Evolutionary conservation across 92 coral and sea anemone species (phyloP), one percentile per base, ranked within the genome.

Genomic region (Epizoanthus rinbou): DNA sequence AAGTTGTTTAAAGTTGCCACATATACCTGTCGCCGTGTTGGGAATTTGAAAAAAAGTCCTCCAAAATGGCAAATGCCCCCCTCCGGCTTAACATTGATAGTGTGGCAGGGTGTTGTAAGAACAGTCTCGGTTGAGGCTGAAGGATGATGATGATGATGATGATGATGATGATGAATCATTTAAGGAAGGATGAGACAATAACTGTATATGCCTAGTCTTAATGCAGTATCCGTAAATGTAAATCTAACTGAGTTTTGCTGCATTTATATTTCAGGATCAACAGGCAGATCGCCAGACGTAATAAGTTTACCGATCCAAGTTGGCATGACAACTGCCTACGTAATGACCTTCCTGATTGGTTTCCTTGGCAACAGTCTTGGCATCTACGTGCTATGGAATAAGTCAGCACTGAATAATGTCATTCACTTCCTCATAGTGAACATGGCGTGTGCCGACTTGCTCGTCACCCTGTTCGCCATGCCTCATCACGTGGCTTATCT

Each of bases 321-420:
- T 11, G 82, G 35, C 47, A 41, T 78, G 82, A 78, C 82, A 62
- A 78, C 22, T 19, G 71, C 37, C 23, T 78, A 78, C 14, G 57
- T 62, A 18, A 69, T 78, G 70, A 11, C 71, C 17, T 78, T 78
- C 19, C 11, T 78, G 21, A 33, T 41, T 62, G 82, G 82, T 62
- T 78, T 78, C 58, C 82, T 78, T 60, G 82, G 82, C 8, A 78
- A 78, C 82, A 41, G 57, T 23, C 71, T 78, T 21, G 82, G 82
- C 25, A 78, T 78, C 45, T 43, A 78, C 71, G 64, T 78, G 37
- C 31, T 78, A 17, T 60, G 17, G 14, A 78, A 62, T 1, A 78
- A 13, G 64, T 31, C 70, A 78, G 17, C 53, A 2, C 59, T 22
- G 64, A 78, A 78, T 18, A 54, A 62, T 21, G 71, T 60, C 5